A percentile compares a stretch with the other conserved stretches of the same genome.
phyloP scores from a whole-genome alignment of 2,797 vertebrate genomes.

The Sebastes wilsoni region DNA sequence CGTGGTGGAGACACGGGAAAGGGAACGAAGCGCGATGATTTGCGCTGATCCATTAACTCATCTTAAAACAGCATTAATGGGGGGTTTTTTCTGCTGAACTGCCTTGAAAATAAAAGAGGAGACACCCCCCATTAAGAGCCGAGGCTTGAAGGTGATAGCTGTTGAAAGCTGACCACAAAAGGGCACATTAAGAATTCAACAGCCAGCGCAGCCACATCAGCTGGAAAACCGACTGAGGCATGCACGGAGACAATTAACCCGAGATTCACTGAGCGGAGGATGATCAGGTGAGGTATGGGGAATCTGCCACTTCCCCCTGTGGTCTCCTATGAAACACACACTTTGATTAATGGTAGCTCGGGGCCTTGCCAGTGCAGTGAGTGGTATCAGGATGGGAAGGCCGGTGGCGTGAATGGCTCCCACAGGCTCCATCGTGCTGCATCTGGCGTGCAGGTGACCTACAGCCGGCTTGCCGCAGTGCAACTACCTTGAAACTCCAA shows the following conservation, averaged over 20 bases:
- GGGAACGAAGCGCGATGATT: conserved; percentile 1
- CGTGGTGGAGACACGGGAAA: background rate
- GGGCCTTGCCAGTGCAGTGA: conserved; percentile 25
- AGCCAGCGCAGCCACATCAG: conserved; percentile 49
- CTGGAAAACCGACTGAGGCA: conserved; percentile 57
- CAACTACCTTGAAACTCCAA: conserved; percentile 38
- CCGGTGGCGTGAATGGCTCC: conserved; percentile 39
- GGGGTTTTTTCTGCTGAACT: background rate
- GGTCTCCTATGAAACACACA: conserved; percentile 12
- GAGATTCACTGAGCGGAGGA: conserved; percentile 52
- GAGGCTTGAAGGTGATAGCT: conserved; percentile 63
- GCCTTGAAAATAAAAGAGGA: conserved; percentile 47
- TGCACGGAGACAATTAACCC: conserved; percentile 63
- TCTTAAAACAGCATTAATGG: conserved; percentile 55
- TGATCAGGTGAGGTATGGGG: conserved; percentile 26
- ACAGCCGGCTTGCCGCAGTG: background rate
- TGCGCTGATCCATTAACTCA: conserved; percentile 46
- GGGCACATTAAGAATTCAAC: conserved; percentile 78
- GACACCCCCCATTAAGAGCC: conserved; percentile 44
- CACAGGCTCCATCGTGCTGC: conserved; percentile 39
- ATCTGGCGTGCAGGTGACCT: conserved; percentile 55
- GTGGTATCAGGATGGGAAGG: conserved; percentile 33
- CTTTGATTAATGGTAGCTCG: conserved; percentile 38
- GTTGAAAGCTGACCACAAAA: conserved; percentile 65
- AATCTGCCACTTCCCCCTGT: conserved; percentile 20